Conservation (phyloP, 2,113 vertebrate genomes). For the Amazona vittata region DNA sequence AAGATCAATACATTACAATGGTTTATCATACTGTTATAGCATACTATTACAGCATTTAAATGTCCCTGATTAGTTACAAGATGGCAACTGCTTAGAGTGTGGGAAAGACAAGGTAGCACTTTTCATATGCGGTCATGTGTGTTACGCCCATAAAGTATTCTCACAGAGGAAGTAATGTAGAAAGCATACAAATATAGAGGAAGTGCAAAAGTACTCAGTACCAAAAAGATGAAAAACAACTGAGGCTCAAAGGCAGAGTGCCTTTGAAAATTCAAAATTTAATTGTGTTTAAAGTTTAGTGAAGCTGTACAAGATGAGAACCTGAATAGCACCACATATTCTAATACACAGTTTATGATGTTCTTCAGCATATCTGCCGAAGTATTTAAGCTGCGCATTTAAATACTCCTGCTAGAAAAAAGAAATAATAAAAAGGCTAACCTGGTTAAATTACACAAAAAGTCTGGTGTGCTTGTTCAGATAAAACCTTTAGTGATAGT, state of each 20-base stretch:
- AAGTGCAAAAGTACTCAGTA: not conserved
- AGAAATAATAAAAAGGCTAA: not conserved
- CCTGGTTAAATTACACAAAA: not conserved
- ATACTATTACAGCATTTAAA: not conserved
- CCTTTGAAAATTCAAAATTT: not conserved
- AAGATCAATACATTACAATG: not conserved
- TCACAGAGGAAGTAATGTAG: not conserved
- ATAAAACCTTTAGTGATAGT: not conserved
- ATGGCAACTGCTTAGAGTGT: not conserved
- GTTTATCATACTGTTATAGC: not conserved
- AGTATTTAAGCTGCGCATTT: not conserved
- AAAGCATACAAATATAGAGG: not conserved
- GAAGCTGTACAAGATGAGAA: not conserved
- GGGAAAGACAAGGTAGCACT: not conserved
- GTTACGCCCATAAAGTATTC: not conserved
- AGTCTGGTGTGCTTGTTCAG: not conserved
- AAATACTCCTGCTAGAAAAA: not conserved
- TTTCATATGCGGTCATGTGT: not conserved
- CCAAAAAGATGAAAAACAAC: not conserved
- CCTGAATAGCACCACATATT: not conserved
- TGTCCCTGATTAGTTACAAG: not conserved
- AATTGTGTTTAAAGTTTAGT: not conserved
- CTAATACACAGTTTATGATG: not conserved
- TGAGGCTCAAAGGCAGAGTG: not conserved
- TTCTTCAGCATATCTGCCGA: not conserved